A percentile compares a stretch with the other conserved stretches of the same genome.
phyloP scores from a whole-genome alignment of 2,888 invertebrate species.

The Dyspetes luteomarginatus region DNA sequence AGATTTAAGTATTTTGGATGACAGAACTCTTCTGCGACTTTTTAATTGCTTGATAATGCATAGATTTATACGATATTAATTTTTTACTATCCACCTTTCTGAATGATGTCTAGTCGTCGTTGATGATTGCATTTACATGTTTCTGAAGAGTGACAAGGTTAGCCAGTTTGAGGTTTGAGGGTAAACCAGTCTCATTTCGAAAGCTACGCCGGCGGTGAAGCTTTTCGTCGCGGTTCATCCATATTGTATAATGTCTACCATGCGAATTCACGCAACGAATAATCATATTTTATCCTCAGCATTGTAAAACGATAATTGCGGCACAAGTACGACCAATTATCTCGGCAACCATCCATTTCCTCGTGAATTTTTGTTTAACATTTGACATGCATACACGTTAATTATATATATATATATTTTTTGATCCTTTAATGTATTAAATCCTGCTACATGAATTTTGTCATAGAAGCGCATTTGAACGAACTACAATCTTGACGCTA shows the following conservation, averaged over 20 bases:
- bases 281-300: constrained; percentile 1
- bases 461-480: too few species aligned
- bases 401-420: too few species aligned
- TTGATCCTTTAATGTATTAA: too few species aligned
- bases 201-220: constrained; percentile 17
- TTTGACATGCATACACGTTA: background rate
- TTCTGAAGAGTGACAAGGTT: constrained; percentile 73
- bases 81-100: too few species aligned
- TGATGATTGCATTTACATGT: constrained; percentile 72
- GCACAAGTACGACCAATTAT: constrained; percentile 4
- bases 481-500: too few species aligned
- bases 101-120: too few species aligned
- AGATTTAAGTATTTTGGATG: too few species aligned
- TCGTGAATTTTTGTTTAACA: constrained; percentile 3
- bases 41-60: too few species aligned
- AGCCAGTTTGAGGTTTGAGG: constrained; percentile 57
- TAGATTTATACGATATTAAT: too few species aligned
- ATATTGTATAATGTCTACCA: constrained; percentile 1
- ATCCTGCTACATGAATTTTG: too few species aligned
- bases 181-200: constrained; percentile 71
- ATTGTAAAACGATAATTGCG: background rate
- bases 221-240: constrained; percentile 33
- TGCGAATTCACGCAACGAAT: background rate
- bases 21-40: too few species aligned
- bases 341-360: background rate